Percentiles rank a stretch among this genome's conserved stretches.
Conservation (phyloP, 2,113 vertebrate genomes). For the Aegotheles bennettii region DNA sequence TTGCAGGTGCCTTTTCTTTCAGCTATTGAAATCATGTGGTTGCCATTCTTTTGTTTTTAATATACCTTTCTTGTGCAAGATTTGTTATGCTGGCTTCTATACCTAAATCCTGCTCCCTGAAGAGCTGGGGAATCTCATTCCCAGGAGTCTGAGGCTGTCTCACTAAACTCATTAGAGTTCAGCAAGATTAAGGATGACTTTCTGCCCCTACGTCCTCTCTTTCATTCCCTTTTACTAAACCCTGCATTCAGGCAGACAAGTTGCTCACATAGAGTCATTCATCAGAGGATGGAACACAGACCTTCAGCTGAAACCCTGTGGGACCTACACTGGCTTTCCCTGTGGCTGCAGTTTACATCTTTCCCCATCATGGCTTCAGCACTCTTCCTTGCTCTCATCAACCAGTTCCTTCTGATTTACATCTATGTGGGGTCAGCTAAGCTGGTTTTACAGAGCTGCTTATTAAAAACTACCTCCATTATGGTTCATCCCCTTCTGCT, state of each 20-base stretch:
- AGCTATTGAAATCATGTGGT: background rate
- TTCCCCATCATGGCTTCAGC: background rate
- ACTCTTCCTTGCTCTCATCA: background rate
- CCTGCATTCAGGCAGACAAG: background rate
- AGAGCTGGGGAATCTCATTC: conserved; percentile 2
- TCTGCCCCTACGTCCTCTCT: background rate
- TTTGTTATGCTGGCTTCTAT: background rate
- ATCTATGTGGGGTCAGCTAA: background rate
- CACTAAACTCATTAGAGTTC: background rate
- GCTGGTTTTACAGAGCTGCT: background rate
- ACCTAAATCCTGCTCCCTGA: background rate
- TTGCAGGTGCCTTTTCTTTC: background rate
- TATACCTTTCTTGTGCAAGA: background rate
- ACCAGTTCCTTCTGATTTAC: background rate
- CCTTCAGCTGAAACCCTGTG: background rate
- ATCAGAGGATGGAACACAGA: background rate
- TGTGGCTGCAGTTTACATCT: background rate
- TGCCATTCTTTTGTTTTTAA: background rate
- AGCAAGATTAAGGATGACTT: background rate
- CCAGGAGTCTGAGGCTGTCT: background rate
- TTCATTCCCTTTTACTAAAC: background rate
- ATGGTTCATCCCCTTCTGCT: background rate
- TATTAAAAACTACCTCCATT: background rate
- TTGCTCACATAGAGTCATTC: background rate
- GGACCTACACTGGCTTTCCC: background rate